phyloP scores from a whole-genome alignment of 2,113 vertebrate genomes.

The Carassius carassius region DNA sequence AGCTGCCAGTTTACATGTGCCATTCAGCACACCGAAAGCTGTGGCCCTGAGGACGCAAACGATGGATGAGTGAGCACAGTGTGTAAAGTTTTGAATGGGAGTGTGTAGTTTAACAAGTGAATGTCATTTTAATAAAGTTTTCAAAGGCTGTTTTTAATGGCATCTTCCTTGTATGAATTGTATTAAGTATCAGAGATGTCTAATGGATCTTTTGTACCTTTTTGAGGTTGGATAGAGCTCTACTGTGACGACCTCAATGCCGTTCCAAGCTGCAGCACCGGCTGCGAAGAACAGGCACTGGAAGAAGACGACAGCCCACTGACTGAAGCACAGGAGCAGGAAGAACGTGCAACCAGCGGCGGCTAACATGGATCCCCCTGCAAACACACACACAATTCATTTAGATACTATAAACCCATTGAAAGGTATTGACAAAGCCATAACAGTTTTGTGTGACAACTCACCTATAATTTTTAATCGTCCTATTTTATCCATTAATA shows the following conservation, averaged over 20 bases:
- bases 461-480: conserved; percentile 94
- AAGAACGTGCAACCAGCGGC: conserved; percentile 93
- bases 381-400: neutral
- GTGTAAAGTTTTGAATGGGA: neutral
- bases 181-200: neutral
- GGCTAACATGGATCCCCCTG: conserved; percentile 91
- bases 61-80: neutral
- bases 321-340: conserved; percentile 91
- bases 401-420: neutral
- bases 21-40: conserved; percentile 93
- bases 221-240: conserved; percentile 94
- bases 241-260: conserved; percentile 91
- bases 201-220: conserved; percentile 74
- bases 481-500: conserved; percentile 96
- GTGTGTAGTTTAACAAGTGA: neutral
- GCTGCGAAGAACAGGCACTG: conserved; percentile 93
- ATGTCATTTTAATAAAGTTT: too few species aligned
- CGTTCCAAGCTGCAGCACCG: conserved; percentile 94
- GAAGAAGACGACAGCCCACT: conserved; percentile 91
- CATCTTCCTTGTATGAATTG: neutral
- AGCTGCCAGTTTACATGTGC: conserved; percentile 89
- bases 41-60: conserved; percentile 80
- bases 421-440: neutral
- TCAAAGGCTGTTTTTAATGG: too few species aligned
- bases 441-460: conserved; percentile 41